Conservation (phyloP, 30 jellyfish, hydroid and myxozoan species). For the Mastigias papua region DNA sequence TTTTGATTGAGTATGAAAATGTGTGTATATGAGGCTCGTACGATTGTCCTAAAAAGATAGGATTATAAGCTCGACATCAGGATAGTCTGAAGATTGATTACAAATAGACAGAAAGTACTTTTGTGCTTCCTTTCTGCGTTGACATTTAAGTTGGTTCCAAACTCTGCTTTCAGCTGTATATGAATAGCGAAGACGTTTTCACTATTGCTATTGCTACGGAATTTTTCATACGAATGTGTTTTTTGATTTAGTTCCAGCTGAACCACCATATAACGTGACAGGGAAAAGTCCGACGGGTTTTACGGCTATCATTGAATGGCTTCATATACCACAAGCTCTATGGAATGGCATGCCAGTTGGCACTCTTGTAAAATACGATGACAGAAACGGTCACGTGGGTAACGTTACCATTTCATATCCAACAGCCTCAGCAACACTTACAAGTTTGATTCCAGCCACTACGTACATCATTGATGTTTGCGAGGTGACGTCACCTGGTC, state of each 20-base stretch:
- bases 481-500: conserved; percentile 66
- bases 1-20: too few relatives aligned
- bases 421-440: conserved; percentile 8
- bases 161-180: too few relatives aligned
- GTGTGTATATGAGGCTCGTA: too few relatives aligned
- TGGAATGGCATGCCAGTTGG: conserved; percentile 77
- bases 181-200: too few relatives aligned
- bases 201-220: too few relatives aligned
- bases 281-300: conserved; percentile 49
- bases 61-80: too few relatives aligned
- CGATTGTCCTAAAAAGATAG: too few relatives aligned
- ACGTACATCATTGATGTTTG: conserved; percentile 75
- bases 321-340: conserved; percentile 22
- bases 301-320: conserved; percentile 68
- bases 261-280: conserved; percentile 68
- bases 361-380: conserved; percentile 39
- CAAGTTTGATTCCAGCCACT: conserved; percentile 51
- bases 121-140: too few relatives aligned
- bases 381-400: conserved; percentile 17
- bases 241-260: conserved; percentile 58
- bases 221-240: too few relatives aligned
- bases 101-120: too few relatives aligned
- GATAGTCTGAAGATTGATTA: too few relatives aligned
- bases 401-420: conserved; percentile 23
- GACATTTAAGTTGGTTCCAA: too few relatives aligned